Base-by-base conservation (phyloP, 2,113 vertebrate genomes). In the Oryzias woworae region DNA sequence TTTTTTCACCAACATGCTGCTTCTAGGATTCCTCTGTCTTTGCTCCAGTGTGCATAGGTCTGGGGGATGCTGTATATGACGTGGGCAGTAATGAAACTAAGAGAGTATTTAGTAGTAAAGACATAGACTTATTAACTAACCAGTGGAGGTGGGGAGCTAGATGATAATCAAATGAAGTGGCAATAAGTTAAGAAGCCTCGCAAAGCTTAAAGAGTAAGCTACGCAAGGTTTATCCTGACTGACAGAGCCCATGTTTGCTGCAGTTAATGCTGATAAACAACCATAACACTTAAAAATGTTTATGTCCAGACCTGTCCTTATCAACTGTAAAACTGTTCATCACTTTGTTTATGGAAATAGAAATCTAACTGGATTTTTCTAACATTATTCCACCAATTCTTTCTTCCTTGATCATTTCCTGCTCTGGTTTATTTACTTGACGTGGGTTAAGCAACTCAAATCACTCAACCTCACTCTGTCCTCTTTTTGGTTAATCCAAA, bases 81-180 rank as follows among this genome's bases (percentile, higher is more conserved):
- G 20, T 26, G 48, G 54, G 72, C 75, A 78, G 60, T 68, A 76
- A 82, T 87, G 81, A 81, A 79, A 85, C 71, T 82, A 80, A 85
- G 82, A 58, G 67, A 77, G 76, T 79, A 66, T 85, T 82, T 72
- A 71, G 71, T 66, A 57, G 67, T 65, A 60, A 69, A 17, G 57
- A 77, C 74, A 69, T 58, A 47, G 65, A 83, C 78, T 75, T 83
- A 80, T 85, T 80, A 77, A 82, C 68, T 80, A 77, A 82, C 68
- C 62, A 74, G 66, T 61, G 65, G 50, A 77, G 58, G 71, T 64
- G 79, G 64, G 52, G 66, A 53, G 53, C 60, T 69, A 51, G 63
- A 74, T 73, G 66, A 56, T 79, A 81, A 81, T 83, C 65, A 85
- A 77, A 77, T 81, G 75, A 83, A 74, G 70, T 44, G 6, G 71